Evolutionary conservation across 2,888 invertebrate genomes (phyloP).

Genomic region (Mactromeris polynyma): DNA sequence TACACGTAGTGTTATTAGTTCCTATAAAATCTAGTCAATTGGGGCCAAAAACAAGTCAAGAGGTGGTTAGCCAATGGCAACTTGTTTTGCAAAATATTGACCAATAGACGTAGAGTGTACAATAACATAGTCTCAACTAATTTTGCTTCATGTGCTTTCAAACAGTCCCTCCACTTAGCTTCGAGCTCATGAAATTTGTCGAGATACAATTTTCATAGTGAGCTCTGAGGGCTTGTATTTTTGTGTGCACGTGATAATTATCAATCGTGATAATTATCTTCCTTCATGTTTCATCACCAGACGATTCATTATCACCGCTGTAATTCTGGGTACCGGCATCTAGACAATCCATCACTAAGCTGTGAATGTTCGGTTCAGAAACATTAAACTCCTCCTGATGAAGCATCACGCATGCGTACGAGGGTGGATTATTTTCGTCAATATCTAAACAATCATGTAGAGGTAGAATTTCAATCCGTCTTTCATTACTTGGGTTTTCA

Average conservation of each 20-base stretch:
- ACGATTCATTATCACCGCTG: background rate
- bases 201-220: background rate
- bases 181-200: background rate
- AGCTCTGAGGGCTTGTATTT: background rate
- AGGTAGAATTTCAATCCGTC: background rate
- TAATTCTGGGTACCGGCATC: background rate
- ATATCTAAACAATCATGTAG: slow-evolving; percentile 28
- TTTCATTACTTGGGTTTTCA: background rate
- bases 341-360: background rate
- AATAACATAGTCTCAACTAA: no score
- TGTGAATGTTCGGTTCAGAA: slow-evolving; percentile 47
- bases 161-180: background rate
- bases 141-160: no score
- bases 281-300: background rate
- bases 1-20: no score
- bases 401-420: slow-evolving; percentile 66
- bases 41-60: no score
- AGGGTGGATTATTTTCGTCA: slow-evolving; percentile 53
- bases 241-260: background rate
- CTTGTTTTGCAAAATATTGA: no score
- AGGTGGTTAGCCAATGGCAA: no score
- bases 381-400: slow-evolving; percentile 58
- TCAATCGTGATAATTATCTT: background rate
- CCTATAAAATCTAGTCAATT: no score
- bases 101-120: no score